phyloP scores from a whole-genome alignment of 2,888 invertebrate genomes.

The Dicycla oo region DNA sequence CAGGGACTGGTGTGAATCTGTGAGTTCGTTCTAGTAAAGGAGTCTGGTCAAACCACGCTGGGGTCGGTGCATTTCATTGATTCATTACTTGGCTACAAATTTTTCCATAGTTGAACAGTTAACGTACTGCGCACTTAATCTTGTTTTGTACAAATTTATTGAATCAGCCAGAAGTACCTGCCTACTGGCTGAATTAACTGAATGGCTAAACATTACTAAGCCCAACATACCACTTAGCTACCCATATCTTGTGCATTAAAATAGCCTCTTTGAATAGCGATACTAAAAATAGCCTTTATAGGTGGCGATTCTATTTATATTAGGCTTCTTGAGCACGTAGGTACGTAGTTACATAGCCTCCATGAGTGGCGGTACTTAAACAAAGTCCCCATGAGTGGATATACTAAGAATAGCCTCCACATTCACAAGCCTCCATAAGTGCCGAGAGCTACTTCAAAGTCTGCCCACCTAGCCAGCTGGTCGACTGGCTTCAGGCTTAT shows the following conservation, averaged over 20 bases:
- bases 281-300: neutral
- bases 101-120: neutral
- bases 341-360: neutral
- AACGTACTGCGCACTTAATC: too few species aligned
- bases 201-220: too few species aligned
- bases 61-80: too few species aligned
- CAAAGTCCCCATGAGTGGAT: neutral
- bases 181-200: too few species aligned
- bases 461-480: neutral
- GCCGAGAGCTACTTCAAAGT: neutral
- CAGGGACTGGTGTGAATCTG: too few species aligned
- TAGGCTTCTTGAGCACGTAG: neutral
- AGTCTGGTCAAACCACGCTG: too few species aligned
- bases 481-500: neutral
- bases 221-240: neutral
- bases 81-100: neutral
- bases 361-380: conserved; percentile 5
- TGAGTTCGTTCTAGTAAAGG: too few species aligned
- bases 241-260: neutral
- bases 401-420: neutral
- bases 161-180: too few species aligned
- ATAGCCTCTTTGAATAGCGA: neutral
- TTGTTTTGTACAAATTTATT: too few species aligned
- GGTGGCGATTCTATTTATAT: neutral
- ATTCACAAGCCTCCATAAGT: neutral